Conservation (phyloP, 2,888 invertebrate genomes). For the Mesochorus sp. region DNA sequence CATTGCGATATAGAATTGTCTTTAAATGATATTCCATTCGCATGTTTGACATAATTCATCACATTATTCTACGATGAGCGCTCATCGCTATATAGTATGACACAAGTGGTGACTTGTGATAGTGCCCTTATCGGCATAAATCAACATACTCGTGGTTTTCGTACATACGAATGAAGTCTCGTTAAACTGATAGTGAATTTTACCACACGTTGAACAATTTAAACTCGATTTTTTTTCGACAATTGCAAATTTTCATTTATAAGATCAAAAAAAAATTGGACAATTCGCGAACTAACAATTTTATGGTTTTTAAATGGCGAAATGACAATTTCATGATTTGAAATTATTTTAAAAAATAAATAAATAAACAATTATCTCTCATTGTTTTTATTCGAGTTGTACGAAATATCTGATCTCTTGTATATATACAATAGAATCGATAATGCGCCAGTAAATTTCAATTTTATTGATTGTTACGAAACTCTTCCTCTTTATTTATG, state of each 20-base stretch:
- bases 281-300: too few species aligned
- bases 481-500: background rate
- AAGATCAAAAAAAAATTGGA: background rate
- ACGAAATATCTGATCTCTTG: conserved; percentile 20
- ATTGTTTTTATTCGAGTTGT: background rate
- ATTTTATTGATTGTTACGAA: background rate
- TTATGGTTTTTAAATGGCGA: too few species aligned
- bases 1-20: too few species aligned
- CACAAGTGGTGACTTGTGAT: background rate
- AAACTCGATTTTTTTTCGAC: too few species aligned
- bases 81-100: background rate
- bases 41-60: background rate
- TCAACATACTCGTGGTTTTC: background rate
- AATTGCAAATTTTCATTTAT: too few species aligned
- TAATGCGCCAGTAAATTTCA: background rate
- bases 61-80: background rate
- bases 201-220: too few species aligned
- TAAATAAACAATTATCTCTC: background rate
- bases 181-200: background rate
- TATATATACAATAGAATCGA: background rate
- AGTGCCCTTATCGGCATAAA: background rate
- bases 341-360: background rate
- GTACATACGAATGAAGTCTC: background rate
- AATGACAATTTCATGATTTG: too few species aligned
- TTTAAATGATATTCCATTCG: too few species aligned